Evolutionary conservation across 2,797 vertebrate species (phyloP), one percentile per base, ranked within the genome.

Genomic region (Pipistrellus pipistrellus): DNA sequence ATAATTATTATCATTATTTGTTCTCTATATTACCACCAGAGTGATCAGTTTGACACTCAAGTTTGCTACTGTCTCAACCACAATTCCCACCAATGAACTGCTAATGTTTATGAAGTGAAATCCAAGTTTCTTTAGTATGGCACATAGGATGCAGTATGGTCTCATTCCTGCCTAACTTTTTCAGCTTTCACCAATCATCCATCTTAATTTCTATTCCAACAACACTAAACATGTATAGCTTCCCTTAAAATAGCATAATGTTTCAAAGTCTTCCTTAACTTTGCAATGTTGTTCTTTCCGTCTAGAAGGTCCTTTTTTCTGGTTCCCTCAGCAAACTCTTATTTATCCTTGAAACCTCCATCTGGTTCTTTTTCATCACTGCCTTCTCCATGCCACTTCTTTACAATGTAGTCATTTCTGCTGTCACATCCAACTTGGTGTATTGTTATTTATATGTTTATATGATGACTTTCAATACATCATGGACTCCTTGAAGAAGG

Each of bases 251-350:
- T 20, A 46, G 4, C 38, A 44, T 27, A 76, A 76, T 69, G 38
- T 88, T 92, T 90, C 59, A 76, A 20, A 85, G 27, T 66, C 25
- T 77, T 69, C 76, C 25, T 78, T 71, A 32, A 88, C 83, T 69
- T 88, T 27, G 46, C 38, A 55, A 15, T 46, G 32, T 6, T 92
- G 44, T 32, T 84, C 9, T 13, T 85, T 66, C 75, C 85, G 17
- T 30, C 53, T 51, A 9, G 32, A 81, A 90, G 44, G 8, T 30
- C 6, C 20, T 35, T 64, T 84, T 77, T 69, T 57, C 51, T 62
- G 41, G n/a, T 27, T 82, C 71, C 25, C 55, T 88, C 53, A 44
- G 30, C 2, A 86, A 90, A 90, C 10, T 73, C 20, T 21, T 76
- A 23, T 27, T 48, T 5, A 41, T 32, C 27, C 57, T 55, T 53